Evolutionary conservation across 2,113 vertebrate species (phyloP).

Genomic region (Cinclus mexicanus): DNA sequence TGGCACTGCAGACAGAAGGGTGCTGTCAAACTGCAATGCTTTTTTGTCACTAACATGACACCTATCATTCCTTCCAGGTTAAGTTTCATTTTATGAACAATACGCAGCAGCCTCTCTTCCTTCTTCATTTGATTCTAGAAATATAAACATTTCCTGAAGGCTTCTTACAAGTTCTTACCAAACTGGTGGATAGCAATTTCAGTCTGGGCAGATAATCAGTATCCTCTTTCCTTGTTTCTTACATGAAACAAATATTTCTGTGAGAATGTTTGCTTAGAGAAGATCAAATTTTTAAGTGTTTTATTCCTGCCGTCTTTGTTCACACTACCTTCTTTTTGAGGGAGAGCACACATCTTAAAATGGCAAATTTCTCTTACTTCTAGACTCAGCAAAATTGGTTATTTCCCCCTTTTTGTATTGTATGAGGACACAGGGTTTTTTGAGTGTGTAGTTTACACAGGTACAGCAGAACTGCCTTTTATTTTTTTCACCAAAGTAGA

Average conservation of each 20-base stretch:
- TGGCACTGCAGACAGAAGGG: neutral
- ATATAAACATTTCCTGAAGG: neutral
- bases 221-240: neutral
- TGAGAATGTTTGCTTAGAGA: neutral
- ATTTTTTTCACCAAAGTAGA: neutral
- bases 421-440: neutral
- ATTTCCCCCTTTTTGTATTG: neutral
- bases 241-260: neutral
- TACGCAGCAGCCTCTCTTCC: neutral
- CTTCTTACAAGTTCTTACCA: neutral
- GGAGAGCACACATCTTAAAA: neutral
- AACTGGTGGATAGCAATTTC: neutral
- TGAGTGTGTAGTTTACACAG: neutral
- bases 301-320: neutral
- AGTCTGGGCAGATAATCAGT: neutral
- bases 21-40: neutral
- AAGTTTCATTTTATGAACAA: neutral
- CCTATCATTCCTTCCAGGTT: neutral
- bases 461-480: neutral
- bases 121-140: neutral
- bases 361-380: neutral
- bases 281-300: neutral
- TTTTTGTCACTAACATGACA: neutral
- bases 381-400: neutral
- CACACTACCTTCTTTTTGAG: neutral